These are phyloP conservation scores for Cepaea hortensis DNA, from an alignment of 2,888 invertebrate genomes.

Conservation along the genomic window DNA sequence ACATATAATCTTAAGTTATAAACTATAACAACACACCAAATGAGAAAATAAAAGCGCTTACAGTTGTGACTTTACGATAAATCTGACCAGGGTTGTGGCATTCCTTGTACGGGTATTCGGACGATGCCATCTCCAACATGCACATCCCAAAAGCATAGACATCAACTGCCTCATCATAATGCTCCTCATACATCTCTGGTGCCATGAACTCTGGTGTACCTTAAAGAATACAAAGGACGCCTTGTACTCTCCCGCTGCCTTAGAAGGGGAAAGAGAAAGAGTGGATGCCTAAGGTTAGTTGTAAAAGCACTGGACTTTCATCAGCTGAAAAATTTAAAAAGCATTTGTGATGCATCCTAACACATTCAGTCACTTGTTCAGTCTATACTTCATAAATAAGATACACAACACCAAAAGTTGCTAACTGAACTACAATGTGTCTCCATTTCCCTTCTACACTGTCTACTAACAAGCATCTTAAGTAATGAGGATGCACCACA, in stretches of 20 bases:
- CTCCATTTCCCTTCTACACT: background rate
- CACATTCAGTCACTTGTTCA: conserved; percentile 3
- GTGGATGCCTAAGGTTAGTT: conserved; percentile 55
- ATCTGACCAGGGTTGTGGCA: conserved; percentile 99
- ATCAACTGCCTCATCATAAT: conserved; percentile 98
- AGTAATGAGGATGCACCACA: conserved; percentile 17
- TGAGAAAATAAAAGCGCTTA: conserved; percentile 78
- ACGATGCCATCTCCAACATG: conserved; percentile 99
- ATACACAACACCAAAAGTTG: background rate
- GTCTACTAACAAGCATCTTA: conserved; percentile 9
- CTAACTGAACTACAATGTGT: background rate
- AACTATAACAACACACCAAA: background rate
- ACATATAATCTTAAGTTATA: background rate
- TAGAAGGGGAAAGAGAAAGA: conserved; percentile 62
- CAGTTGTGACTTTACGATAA: conserved; percentile 97
- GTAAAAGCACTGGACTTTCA: conserved; percentile 29
- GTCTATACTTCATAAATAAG: background rate
- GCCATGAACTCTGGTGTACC: conserved; percentile 98
- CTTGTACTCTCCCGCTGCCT: conserved; percentile 58
- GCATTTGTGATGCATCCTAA: conserved; percentile 13
- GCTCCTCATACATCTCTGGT: conserved; percentile 99
- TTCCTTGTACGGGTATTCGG: conserved; percentile 99
- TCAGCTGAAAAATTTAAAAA: conserved; percentile 31
- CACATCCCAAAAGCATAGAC: conserved; percentile 99
- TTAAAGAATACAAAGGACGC: conserved; percentile 70